Percentiles rank a stretch among this genome's conserved stretches.
Conservation (phyloP, 2,113 vertebrate species). For the Spermophilus dauricus region DNA sequence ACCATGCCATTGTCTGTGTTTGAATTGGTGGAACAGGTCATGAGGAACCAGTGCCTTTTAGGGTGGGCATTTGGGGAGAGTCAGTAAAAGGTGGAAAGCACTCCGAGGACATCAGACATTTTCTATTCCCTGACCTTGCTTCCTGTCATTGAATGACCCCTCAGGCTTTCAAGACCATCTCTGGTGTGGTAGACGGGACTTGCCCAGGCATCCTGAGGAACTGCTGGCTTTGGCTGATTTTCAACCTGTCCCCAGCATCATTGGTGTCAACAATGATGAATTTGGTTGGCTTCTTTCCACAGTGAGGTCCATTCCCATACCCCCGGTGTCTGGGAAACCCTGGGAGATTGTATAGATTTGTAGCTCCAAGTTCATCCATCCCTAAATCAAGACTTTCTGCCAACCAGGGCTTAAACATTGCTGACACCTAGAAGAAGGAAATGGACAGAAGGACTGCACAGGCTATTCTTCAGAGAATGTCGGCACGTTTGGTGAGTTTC, state of each 20-base stretch:
- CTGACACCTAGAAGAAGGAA: slow-evolving; percentile 55
- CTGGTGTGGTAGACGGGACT: slow-evolving; percentile 87
- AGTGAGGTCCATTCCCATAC: background rate
- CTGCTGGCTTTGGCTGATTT: slow-evolving; percentile 88
- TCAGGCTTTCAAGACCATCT: slow-evolving; percentile 34
- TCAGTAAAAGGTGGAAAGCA: background rate
- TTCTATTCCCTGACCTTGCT: background rate
- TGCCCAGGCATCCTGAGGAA: slow-evolving; percentile 85
- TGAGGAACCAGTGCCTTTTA: background rate
- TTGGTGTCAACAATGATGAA: slow-evolving; percentile 85
- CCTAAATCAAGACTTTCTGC: background rate
- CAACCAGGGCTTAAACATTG: slow-evolving; percentile 55
- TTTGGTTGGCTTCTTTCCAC: background rate
- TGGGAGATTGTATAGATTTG: background rate
- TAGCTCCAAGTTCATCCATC: background rate
- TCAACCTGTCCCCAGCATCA: slow-evolving; percentile 87
- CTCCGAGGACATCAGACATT: background rate
- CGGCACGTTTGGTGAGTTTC: background rate
- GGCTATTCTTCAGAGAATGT: background rate
- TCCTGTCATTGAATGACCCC: background rate
- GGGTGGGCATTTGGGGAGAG: background rate
- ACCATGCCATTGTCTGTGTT: no score
- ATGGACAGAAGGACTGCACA: slow-evolving; percentile 66
- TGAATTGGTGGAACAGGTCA: no score
- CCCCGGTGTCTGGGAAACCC: background rate